Percentiles rank a stretch among this genome's conserved stretches.
phyloP scores from a whole-genome alignment of 2,888 invertebrate genomes.

The Eretmocerus hayati region DNA sequence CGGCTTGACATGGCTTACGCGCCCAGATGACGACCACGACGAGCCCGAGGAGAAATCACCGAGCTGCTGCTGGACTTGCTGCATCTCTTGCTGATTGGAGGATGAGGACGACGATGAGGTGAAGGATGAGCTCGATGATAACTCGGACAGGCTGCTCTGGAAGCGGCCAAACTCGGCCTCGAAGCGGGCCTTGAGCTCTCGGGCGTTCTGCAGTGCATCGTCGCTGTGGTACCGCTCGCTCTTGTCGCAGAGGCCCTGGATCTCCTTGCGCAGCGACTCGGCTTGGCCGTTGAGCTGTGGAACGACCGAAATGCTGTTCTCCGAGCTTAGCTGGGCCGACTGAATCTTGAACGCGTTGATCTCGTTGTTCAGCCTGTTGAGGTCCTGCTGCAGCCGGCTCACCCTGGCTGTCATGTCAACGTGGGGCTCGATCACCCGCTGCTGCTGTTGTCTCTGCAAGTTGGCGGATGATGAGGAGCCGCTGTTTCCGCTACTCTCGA shows the following conservation, averaged over 20 bases:
- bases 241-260: conserved; percentile 11
- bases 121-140: conserved; percentile 1
- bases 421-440: conserved; percentile 3
- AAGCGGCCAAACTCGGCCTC: conserved; percentile 8
- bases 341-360: conserved; percentile 22
- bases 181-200: conserved; percentile 7
- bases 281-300: conserved; percentile 7
- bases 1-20: not conserved
- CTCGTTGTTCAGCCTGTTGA: conserved; percentile 20
- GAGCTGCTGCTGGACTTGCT: too few relatives aligned
- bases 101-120: conserved; percentile 5
- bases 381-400: conserved; percentile 17
- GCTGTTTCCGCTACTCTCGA: too few relatives aligned
- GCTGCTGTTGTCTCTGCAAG: not conserved
- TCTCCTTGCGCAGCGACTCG: conserved; percentile 2
- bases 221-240: conserved; percentile 13
- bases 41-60: conserved; percentile 3
- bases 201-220: conserved; percentile 6
- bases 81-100: too few relatives aligned
- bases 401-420: conserved; percentile 13
- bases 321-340: conserved; percentile 10
- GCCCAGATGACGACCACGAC: conserved; percentile 14
- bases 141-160: conserved; percentile 3
- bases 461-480: too few relatives aligned
- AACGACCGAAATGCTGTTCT: conserved; percentile 7